Base-by-base conservation (phyloP, 2,113 vertebrate species). In the Nycticryphes semicollaris region DNA sequence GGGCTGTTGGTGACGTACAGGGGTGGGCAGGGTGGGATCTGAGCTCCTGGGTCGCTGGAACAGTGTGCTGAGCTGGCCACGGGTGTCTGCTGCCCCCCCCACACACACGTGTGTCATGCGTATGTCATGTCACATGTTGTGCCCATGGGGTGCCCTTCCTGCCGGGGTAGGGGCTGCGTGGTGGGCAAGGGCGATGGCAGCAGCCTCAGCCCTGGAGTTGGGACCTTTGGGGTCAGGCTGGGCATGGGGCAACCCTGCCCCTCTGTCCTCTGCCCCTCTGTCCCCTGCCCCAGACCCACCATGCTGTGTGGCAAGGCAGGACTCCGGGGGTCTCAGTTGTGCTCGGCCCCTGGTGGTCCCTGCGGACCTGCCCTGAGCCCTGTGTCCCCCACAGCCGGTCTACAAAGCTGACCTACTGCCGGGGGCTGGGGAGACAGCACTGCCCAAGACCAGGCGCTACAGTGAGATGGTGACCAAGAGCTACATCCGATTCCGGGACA, bases 321-420 rank as follows among this genome's bases (percentile, higher is more conserved):
- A 57, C 27, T 30, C 31, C 0, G 4, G 28, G 15, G 9, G 3
- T 22, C 20, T 30, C 22, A 5, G 18, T 43, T 39, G 30, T 9
- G 1, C 41, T 21, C 4, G 4, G 9, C 35, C 45, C 41, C 31
- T 15, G 13, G 24, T 35, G 35, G 22, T 70, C 9, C 35, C 47
- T 54, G 33, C 4, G 13, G 35, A 50, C 35, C 56, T 39, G 3
- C 64, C 22, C 75, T 84, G 45, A 90, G 56, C 56, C 14, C 17
- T 6, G 4, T 80, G 88, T 83, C 23, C 3, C 81, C 90, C 91
- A 48, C 97, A 99, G 99, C 99, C 99, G 0, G 69, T 99, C 87
- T 99, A 98, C 97, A 97, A 98, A 92, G 98, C 98, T 2, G 98
- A 99, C 57, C 79, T 99, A 96, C 97, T 98, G 84, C 98, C 91